Evolutionary conservation across 2,888 invertebrate genomes (phyloP).

Genomic region (Schrankia costaestrigalis): DNA sequence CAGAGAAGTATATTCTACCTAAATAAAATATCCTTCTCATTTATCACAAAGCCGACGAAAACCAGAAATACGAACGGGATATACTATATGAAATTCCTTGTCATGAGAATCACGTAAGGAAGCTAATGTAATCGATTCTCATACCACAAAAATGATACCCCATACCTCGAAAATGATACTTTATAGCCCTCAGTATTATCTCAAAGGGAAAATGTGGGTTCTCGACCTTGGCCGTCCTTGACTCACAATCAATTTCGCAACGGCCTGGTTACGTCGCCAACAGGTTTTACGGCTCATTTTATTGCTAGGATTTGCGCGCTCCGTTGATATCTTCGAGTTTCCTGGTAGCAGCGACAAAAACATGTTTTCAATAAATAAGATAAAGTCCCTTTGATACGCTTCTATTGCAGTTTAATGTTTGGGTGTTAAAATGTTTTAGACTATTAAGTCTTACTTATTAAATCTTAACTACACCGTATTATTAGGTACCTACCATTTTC

Average conservation of each 20-base stretch:
- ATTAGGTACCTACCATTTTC: too few relatives aligned
- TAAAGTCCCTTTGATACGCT: conserved; percentile 7
- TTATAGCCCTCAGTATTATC: conserved; percentile 14
- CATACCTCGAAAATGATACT: conserved; percentile 17
- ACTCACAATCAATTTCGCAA: conserved; percentile 43
- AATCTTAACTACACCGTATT: too few relatives aligned
- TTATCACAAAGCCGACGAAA: not conserved
- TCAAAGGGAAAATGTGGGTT: conserved; percentile 27
- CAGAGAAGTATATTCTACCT: not conserved
- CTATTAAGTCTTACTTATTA: too few relatives aligned
- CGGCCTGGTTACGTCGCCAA: conserved; percentile 47
- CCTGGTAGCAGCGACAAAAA: conserved; percentile 42
- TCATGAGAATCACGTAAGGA: conserved; percentile 10
- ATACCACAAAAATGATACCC: too few relatives aligned
- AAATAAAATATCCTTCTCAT: not conserved
- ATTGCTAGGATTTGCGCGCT: conserved; percentile 46
- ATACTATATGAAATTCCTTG: conserved; percentile 3
- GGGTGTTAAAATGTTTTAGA: too few relatives aligned
- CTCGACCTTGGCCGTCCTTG: conserved; percentile 59
- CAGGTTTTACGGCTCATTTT: conserved; percentile 65
- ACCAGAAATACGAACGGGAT: not conserved
- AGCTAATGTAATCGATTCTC: conserved; percentile 15
- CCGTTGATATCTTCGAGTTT: conserved; percentile 36
- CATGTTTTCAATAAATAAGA: conserved; percentile 58
- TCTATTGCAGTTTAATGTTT: conserved; percentile 23